These are phyloP conservation scores for Microtus ochrogaster DNA, from an alignment of 2,113 vertebrate genomes.

Conservation along the genomic window DNA sequence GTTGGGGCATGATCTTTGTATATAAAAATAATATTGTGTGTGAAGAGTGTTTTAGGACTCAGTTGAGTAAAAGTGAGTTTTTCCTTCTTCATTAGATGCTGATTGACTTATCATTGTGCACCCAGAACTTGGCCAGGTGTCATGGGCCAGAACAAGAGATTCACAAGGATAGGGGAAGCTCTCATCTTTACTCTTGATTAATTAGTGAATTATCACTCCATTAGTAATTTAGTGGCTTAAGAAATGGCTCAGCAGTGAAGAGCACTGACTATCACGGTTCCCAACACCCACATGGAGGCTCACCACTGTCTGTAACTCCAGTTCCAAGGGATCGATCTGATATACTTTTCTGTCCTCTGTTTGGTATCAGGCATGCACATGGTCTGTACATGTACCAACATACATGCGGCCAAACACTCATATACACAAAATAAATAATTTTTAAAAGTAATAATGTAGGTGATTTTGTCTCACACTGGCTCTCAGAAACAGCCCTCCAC, in stretches of 20 bases:
- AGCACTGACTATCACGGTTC: not conserved
- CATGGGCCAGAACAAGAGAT: not conserved
- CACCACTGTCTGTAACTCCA: not conserved
- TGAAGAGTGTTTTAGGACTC: not conserved
- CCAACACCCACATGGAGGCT: not conserved
- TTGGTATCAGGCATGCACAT: not conserved
- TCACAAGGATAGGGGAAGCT: not conserved
- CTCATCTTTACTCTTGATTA: not conserved
- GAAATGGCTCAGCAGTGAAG: not conserved
- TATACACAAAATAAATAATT: not conserved
- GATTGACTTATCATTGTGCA: too few relatives aligned
- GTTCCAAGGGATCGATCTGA: not conserved
- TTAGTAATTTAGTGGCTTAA: not conserved
- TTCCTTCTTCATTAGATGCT: constrained; percentile 17
- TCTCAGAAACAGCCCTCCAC: not conserved
- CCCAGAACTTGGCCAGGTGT: not conserved
- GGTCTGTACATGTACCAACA: too few relatives aligned
- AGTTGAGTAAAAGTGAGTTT: not conserved
- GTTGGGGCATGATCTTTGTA: not conserved
- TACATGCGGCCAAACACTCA: too few relatives aligned
- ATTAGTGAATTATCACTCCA: not conserved
- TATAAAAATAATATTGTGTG: not conserved
- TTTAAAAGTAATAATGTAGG: not conserved
- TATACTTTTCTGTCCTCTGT: not conserved
- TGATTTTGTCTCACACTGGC: not conserved